Evolutionary conservation across 1,140 invertebrate species (phyloP).

Genomic region (Neodiprion pinetum): DNA sequence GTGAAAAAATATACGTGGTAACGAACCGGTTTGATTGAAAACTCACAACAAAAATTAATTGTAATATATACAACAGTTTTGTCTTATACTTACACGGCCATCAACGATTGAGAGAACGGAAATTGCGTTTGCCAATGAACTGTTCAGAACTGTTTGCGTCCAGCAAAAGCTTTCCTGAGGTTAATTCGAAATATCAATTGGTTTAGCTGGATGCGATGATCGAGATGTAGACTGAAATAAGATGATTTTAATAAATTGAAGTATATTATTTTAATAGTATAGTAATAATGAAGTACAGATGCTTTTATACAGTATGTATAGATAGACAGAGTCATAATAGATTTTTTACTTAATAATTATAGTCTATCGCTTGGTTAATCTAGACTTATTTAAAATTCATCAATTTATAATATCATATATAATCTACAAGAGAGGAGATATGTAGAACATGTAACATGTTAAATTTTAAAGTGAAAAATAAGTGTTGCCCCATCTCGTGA

Average conservation of each 20-base stretch:
- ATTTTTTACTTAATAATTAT: slow-evolving; percentile 43
- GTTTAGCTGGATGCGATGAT: too few species aligned
- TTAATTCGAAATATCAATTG: too few species aligned
- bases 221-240: too few species aligned
- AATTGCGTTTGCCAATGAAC: too few species aligned
- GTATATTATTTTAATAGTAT: slow-evolving; percentile 58
- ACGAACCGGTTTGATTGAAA: too few species aligned
- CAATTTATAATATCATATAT: slow-evolving; percentile 11
- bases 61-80: too few species aligned
- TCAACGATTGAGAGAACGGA: too few species aligned
- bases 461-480: slow-evolving; percentile 17
- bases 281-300: slow-evolving; percentile 57
- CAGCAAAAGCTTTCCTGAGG: too few species aligned
- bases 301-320: slow-evolving; percentile 62
- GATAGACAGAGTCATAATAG: slow-evolving; percentile 54
- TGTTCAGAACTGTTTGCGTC: too few species aligned
- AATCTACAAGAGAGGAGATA: slow-evolving; percentile 21
- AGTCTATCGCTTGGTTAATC: slow-evolving; percentile 49
- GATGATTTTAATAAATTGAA: slow-evolving; percentile 27
- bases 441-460: slow-evolving; percentile 27
- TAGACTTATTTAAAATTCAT: slow-evolving; percentile 38
- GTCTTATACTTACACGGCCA: too few species aligned
- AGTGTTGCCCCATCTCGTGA: slow-evolving; percentile 13
- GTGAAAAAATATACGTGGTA: too few species aligned
- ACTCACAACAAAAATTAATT: too few species aligned